A percentile compares a stretch with the other conserved stretches of the same genome.
phyloP scores from a whole-genome alignment of 2,797 vertebrate genomes.

The Sebastes taczanowskii region DNA sequence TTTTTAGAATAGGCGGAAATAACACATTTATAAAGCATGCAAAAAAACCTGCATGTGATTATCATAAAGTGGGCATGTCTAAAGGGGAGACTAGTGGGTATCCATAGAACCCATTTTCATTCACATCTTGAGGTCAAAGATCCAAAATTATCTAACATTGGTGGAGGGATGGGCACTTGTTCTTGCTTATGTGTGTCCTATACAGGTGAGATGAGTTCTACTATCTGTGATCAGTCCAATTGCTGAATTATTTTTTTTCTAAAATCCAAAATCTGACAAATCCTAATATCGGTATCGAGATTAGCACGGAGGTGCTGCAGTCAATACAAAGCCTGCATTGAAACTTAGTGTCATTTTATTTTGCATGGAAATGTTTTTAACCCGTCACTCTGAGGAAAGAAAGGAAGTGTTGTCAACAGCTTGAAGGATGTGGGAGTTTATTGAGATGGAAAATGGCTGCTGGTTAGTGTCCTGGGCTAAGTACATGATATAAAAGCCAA shows the following conservation, averaged over 20 bases:
- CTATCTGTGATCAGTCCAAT: neutral
- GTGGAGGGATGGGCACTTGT: neutral
- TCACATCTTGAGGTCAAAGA: too few relatives aligned
- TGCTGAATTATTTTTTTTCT: neutral
- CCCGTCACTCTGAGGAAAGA: slow-evolving; percentile 39
- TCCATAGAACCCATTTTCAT: too few relatives aligned
- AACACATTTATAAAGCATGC: too few relatives aligned
- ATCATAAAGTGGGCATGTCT: too few relatives aligned
- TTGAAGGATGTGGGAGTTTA: slow-evolving; percentile 77
- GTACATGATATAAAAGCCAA: slow-evolving; percentile 88
- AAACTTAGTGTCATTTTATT: slow-evolving; percentile 14
- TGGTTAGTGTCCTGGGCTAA: slow-evolving; percentile 83
- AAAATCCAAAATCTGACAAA: neutral
- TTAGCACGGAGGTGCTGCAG: neutral
- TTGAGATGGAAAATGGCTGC: slow-evolving; percentile 86
- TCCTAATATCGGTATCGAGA: neutral
- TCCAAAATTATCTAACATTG: neutral
- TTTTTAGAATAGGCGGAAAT: too few relatives aligned
- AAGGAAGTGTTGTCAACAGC: slow-evolving; percentile 54
- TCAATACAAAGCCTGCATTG: neutral
- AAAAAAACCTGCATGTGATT: too few relatives aligned
- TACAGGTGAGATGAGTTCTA: neutral
- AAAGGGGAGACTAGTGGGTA: too few relatives aligned
- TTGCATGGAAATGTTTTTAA: slow-evolving; percentile 41
- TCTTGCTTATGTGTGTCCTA: neutral